Evolutionary conservation across 2,888 invertebrate genomes (phyloP), one percentile per base, ranked within the genome.

Genomic region (Melikaiella ostensackeni): DNA sequence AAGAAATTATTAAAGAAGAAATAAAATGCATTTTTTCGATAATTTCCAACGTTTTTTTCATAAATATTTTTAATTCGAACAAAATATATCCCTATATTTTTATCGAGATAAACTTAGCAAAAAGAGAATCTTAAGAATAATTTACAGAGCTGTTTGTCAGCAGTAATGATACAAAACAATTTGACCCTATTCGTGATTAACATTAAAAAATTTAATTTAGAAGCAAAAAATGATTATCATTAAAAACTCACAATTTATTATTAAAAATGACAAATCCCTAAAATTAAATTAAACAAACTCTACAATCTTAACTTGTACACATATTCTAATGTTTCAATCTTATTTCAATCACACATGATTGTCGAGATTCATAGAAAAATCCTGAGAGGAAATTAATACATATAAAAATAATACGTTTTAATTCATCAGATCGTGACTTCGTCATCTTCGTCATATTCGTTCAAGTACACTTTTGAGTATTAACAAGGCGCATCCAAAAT

Each of bases 381-480:
- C 35, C 63, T 63, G 35, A 63, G 63, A n/a, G 63, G 11, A 35
- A 63, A 33, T 33, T 33, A 35, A 63, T 35, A 63, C 63, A 62
- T 62, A 35, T 7, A 27, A 27, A 63, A 63, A 35, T 63, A 63
- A 63, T 63, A 63, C 63, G n/a, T 63, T 63, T 33, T 21, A 38
- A 38, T 35, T 63, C 11, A 38, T 21, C 35, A 63, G 21, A 63
- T 63, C 21, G n/a, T 59, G 27, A 27, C 24, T 63, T 8, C 6
- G n/a, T 33, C n/a, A 35, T n/a, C 2, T 50, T 11, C 27, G 30
- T 46, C n/a, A 6, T n/a, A 50, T 30, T 70, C 30, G 27, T 46
- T 59, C 27, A 70, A 70, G 46, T 46, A 46, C 46, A 70, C 70
- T 50, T 70, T 50, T 70, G 70, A 70, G 70, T 50, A 70, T 70